Conservation (phyloP, 2,113 vertebrate species). For the Prochilodus magdalenae region DNA sequence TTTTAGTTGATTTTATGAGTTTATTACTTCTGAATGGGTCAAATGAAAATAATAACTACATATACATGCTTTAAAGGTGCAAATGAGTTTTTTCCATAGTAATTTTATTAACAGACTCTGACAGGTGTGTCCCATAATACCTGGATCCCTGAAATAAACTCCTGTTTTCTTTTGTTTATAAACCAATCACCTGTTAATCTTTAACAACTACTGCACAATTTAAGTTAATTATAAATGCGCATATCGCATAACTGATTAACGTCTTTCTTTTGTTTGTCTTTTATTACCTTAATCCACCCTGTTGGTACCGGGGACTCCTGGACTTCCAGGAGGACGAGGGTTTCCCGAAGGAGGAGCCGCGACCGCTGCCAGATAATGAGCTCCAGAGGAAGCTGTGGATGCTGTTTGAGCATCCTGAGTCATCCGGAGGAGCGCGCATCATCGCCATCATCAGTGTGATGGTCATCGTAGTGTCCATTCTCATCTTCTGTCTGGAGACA, state of each 20-base stretch:
- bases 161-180: too few species aligned
- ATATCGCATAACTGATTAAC: neutral
- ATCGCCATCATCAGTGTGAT: constrained; percentile 92
- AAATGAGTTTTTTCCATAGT: too few species aligned
- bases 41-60: too few species aligned
- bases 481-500: constrained; percentile 94
- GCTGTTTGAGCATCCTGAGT: constrained; percentile 92
- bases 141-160: too few species aligned
- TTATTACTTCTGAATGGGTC: too few species aligned
- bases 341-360: constrained; percentile 80
- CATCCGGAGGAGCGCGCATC: constrained; percentile 85
- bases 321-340: constrained; percentile 83
- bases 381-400: constrained; percentile 86
- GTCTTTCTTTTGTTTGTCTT: neutral
- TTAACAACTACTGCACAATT: too few species aligned
- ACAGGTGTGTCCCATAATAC: too few species aligned
- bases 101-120: too few species aligned
- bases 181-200: too few species aligned
- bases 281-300: neutral
- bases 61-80: too few species aligned
- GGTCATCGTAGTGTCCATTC: constrained; percentile 92
- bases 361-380: constrained; percentile 77
- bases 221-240: too few species aligned
- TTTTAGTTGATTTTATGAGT: too few species aligned
- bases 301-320: neutral